Conservation (phyloP, 2,888 invertebrate species). For the Lasioglossum oenotherae region DNA sequence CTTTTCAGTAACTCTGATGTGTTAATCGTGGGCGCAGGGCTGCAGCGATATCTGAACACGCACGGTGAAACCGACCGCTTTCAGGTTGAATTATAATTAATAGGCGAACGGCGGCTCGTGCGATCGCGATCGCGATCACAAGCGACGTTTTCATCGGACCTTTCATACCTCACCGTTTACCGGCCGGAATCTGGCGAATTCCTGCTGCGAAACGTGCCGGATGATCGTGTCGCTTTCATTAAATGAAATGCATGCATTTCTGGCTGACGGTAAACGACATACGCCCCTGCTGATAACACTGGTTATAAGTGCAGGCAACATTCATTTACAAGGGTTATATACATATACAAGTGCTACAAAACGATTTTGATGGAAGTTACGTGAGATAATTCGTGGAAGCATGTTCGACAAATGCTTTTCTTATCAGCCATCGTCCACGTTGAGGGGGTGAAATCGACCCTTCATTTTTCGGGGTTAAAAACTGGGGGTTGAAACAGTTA, state of each 20-base stretch:
- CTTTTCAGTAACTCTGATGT: conserved; percentile 47
- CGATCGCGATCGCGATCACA: not conserved
- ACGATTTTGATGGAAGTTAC: conserved; percentile 1
- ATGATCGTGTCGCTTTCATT: not conserved
- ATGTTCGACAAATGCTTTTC: not conserved
- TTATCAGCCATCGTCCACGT: not conserved
- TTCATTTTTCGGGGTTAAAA: not conserved
- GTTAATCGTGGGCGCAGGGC: conserved; percentile 28
- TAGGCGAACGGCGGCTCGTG: conserved; percentile 17
- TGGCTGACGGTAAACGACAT: not conserved
- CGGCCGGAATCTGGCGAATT: conserved; percentile 6
- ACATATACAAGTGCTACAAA: not conserved
- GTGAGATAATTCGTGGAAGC: not conserved
- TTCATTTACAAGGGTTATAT: not conserved
- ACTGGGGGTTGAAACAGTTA: too few species aligned
- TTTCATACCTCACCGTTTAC: conserved; percentile 5
- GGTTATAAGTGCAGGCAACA: not conserved
- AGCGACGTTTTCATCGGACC: conserved; percentile 13
- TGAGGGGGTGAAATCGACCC: not conserved
- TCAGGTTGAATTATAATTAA: conserved; percentile 48
- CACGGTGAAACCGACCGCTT: conserved; percentile 11
- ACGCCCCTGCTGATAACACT: not conserved
- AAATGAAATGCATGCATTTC: not conserved
- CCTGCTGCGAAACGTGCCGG: not conserved
- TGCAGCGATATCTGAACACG: conserved; percentile 23